These are phyloP conservation scores for Drosophila nigrodunni DNA, from an alignment of 1,140 invertebrate genomes.

Conservation along the genomic window DNA sequence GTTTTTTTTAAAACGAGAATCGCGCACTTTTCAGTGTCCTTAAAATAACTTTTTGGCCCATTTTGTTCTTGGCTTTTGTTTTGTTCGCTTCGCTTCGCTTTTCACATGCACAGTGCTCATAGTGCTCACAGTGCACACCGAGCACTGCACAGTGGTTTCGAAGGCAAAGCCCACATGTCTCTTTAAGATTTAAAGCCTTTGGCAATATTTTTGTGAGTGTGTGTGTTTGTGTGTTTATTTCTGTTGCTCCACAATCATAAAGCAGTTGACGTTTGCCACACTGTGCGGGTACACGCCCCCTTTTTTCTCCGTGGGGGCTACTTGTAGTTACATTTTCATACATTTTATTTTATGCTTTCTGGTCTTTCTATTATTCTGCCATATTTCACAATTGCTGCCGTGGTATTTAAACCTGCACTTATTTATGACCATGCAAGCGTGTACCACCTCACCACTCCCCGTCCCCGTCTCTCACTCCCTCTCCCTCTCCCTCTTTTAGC, in stretches of 20 bases:
- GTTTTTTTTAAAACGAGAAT: conserved; percentile 43
- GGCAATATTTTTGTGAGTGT: conserved; percentile 6
- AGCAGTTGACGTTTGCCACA: conserved; percentile 37
- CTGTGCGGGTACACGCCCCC: conserved; percentile 8
- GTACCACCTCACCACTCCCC: background rate
- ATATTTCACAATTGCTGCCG: conserved; percentile 82
- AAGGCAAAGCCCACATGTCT: background rate
- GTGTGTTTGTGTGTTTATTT: background rate
- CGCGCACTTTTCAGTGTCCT: conserved; percentile 62
- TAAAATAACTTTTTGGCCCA: conserved; percentile 83
- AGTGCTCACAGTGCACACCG: conserved; percentile 45
- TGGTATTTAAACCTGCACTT: conserved; percentile 82
- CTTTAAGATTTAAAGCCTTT: conserved; percentile 32
- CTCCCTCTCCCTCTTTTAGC: too few species aligned
- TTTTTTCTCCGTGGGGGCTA: conserved; percentile 35
- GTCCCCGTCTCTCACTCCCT: too few species aligned
- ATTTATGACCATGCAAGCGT: conserved; percentile 74
- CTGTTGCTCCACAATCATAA: background rate
- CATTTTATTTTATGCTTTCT: conserved; percentile 61
- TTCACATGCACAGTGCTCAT: conserved; percentile 35
- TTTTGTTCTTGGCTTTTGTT: conserved; percentile 65
- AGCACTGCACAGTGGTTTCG: background rate
- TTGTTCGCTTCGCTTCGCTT: conserved; percentile 29
- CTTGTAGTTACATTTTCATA: conserved; percentile 60
- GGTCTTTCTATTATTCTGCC: conserved; percentile 81